Base-by-base conservation (phyloP, 92 coral and sea anemone species). In the Diadumene lineata region DNA sequence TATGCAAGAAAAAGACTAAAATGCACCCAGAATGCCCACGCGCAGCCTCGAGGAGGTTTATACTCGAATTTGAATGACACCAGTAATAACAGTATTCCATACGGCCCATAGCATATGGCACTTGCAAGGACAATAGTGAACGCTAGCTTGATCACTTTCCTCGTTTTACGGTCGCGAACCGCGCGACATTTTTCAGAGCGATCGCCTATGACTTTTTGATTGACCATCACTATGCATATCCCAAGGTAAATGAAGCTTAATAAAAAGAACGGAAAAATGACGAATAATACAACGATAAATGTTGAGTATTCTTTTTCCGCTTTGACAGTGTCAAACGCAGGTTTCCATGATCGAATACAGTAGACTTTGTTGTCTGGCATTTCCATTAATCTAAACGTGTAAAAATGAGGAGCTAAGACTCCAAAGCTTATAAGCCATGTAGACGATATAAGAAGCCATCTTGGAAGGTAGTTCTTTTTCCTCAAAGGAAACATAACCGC, bases 341-440 rank as follows among this genome's bases (percentile, higher is more conserved):
- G 79, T 16, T 33, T 48, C 79, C 79, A 74, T 4, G 29, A 19
- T 1, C 32, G 7, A 29, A 21, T 1, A 11, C 79, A 74, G 60
- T 29, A 23, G 0, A 30, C 30, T 13, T 34, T 0, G 9, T 23
- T 70, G 19, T 43, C 16, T 44, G 9, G 17, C 2, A 50, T 4
- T 22, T 17, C 0, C 19, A 19, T 4, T 1, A 74, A 61, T 43
- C 31, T 60, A 29, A 58, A 74, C 7, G 79, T 57, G 44, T 74
- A 74, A 1, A 74, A 44, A 44, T 74, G n/a, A 23, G 79, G 79
- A 24, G 79, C 79, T 17, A 61, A 50, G 15, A 64, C 70, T 17
- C 34, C 60, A 22, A 74, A 74, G 28, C 79, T 74, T 38, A 62
- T 64, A 21, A 74, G 1, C 79, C 79, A 74, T 7, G 79, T 74